A percentile compares a stretch with the other conserved stretches of the same genome.
Evolutionary conservation across 2,113 vertebrate species (phyloP).

Genomic region (Chauna torquata): DNA sequence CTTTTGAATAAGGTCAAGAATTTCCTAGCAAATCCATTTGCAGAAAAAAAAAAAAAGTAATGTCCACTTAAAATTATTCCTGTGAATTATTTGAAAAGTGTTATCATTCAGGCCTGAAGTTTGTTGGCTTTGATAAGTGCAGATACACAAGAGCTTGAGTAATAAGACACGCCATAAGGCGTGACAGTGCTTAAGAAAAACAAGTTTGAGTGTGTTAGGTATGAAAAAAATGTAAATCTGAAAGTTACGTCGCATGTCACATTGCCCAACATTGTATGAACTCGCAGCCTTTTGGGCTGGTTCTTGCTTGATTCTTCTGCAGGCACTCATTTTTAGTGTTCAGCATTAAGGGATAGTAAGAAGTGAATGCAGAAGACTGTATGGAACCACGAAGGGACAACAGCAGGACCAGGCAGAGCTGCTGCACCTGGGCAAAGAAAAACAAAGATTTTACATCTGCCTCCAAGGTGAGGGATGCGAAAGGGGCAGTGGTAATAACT

Average conservation of each 20-base stretch:
- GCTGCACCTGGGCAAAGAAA: not conserved
- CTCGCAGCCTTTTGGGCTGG: not conserved
- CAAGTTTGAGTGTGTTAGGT: slow-evolving; percentile 12
- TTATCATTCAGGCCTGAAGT: not conserved
- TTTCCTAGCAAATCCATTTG: not conserved
- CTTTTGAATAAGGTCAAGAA: not conserved
- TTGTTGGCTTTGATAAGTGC: slow-evolving; percentile 1
- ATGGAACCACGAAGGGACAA: not conserved
- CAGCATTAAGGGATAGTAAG: not conserved
- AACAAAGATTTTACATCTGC: not conserved
- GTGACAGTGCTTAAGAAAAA: not conserved
- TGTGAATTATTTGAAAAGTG: not conserved
- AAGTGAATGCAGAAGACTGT: not conserved
- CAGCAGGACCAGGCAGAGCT: not conserved
- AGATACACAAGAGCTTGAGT: not conserved
- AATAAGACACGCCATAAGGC: not conserved
- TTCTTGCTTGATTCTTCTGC: not conserved
- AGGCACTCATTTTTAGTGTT: not conserved
- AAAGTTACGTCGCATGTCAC: not conserved
- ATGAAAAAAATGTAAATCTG: slow-evolving; percentile 24
- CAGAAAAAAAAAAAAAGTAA: not conserved
- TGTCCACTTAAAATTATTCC: not conserved
- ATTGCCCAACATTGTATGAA: not conserved
- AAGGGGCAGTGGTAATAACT: not conserved
- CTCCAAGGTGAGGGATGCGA: not conserved